Conservation (phyloP, 2,797 vertebrate species). For the Sus cebifrons region DNA sequence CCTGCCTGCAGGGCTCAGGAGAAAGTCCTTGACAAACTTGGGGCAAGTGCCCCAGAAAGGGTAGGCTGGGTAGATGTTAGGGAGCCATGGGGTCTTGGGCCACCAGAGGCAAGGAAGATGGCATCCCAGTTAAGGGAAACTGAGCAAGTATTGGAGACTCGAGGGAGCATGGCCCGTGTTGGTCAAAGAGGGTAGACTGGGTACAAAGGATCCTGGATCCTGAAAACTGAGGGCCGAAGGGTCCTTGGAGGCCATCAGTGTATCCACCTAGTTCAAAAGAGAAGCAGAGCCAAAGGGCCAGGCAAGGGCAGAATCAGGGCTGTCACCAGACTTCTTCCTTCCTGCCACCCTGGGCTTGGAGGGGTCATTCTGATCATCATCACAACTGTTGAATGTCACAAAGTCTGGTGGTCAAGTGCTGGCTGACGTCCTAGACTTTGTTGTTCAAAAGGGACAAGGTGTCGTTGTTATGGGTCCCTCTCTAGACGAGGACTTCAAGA, state of each 20-base stretch:
- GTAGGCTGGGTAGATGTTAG: neutral
- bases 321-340: fast-evolving
- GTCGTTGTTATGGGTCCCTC: neutral
- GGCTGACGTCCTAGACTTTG: neutral
- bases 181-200: fast-evolving
- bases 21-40: neutral
- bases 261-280: neutral
- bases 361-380: neutral
- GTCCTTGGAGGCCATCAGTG: neutral
- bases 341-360: neutral
- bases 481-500: neutral
- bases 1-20: neutral
- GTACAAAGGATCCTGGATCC: neutral
- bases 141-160: neutral
- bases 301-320: neutral
- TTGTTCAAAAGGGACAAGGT: neutral
- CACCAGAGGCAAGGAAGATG: neutral
- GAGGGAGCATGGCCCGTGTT: fast-evolving
- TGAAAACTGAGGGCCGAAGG: neutral
- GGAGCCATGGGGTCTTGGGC: neutral
- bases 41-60: neutral
- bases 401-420: neutral
- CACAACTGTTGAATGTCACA: neutral
- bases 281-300: neutral
- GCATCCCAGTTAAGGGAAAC: neutral